A percentile compares a stretch with the other conserved stretches of the same genome.
phyloP scores from a whole-genome alignment of 2,888 invertebrate genomes.

The Platerodrilus igneus region DNA sequence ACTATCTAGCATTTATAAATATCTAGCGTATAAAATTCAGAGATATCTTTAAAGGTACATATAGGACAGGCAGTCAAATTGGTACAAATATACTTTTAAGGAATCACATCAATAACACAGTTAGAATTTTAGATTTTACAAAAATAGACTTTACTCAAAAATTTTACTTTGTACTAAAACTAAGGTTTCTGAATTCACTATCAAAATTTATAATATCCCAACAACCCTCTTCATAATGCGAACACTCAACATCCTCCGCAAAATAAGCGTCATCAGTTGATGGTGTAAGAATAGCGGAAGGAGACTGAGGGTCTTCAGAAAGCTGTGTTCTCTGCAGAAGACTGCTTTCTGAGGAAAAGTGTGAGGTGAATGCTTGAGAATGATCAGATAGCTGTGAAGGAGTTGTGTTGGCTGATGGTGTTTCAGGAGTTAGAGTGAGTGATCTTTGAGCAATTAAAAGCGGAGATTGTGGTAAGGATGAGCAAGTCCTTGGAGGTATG shows the following conservation, averaged over 20 bases:
- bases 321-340: conserved; percentile 32
- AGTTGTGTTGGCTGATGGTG: conserved; percentile 63
- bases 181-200: conserved; percentile 40
- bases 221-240: conserved; percentile 42
- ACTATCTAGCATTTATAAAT: conserved; percentile 21
- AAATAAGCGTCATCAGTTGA: conserved; percentile 46
- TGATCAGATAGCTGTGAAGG: conserved; percentile 40
- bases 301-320: conserved; percentile 47
- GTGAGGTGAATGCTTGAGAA: conserved; percentile 43
- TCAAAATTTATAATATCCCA: conserved; percentile 46
- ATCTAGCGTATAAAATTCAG: conserved; percentile 20
- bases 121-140: conserved; percentile 24
- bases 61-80: conserved; percentile 41
- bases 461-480: conserved; percentile 21
- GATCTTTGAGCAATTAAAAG: conserved; percentile 39
- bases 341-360: conserved; percentile 41
- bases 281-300: conserved; percentile 58
- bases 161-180: conserved; percentile 13
- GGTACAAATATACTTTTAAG: conserved; percentile 40
- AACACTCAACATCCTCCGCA: conserved; percentile 40
- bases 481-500: conserved; percentile 20
- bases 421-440: conserved; percentile 58
- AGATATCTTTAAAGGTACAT: conserved; percentile 27
- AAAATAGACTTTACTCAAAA: conserved; percentile 16
- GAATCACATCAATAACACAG: conserved; percentile 39